Evolutionary conservation across 64 coral and sea anemone genomes (phyloP), one percentile per base, ranked within the genome.

Genomic region (Orbicella faveolata): DNA sequence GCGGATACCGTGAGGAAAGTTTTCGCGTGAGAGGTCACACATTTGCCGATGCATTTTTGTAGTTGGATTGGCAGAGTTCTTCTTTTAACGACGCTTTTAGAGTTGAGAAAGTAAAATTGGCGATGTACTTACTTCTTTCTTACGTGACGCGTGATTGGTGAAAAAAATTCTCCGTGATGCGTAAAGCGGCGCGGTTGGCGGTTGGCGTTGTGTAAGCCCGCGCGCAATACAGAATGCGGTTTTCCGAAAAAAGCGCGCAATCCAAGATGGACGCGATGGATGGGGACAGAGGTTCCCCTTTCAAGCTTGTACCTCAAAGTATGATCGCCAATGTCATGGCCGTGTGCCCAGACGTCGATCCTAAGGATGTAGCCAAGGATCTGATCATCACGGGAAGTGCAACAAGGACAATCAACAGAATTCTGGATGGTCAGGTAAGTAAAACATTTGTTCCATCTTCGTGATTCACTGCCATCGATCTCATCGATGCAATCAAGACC

Each of bases 371-470:
- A 75, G 74, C 74, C 8, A 70, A 33, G 17, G 89, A 91, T 91
- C 68, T 91, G 34, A 73, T 63, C n/a, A 75, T 76, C 26, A 91
- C 89, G 4, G 36, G 73, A 36, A 84, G 80, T 81, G 36, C 75
- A 34, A 53, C 79, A 17, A 21, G 70, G 18, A 91, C 89, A 0
- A 84, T 91, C 5, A 91, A 91, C 61, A 77, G 89, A 16, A 91
- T 91, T 33, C 68, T 91, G 13, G 89, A 91, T 63, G 80, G 89
- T 9, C 78, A 90, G 89, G 89, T 89, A 9, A 65, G 87, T 61
- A 21, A 36, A 16, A 14, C 9, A 62, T n/a, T 48, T 48, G 44
- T 48, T 48, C 5, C 44, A 41, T 48, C 0, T 48, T 48, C 44
- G 44, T 6, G 44, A 6, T 48, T 48, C 44, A 48, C 44, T 4